Evolutionary conservation across 2,797 vertebrate genomes (phyloP).

Genomic region (Tangara arthus): DNA sequence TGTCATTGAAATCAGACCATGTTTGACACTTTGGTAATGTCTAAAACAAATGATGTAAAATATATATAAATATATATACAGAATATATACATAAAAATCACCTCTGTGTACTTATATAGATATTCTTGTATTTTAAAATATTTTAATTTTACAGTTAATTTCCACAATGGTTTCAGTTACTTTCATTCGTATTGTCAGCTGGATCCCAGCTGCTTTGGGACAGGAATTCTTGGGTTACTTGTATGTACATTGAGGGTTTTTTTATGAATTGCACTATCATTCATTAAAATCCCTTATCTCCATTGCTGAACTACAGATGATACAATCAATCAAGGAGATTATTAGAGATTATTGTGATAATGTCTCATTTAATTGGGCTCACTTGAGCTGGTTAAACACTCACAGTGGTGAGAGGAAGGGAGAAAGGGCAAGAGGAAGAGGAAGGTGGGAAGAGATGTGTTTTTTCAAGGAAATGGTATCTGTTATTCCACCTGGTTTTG

Average conservation of each 20-base stretch:
- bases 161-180: not conserved
- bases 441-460: not conserved
- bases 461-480: not conserved
- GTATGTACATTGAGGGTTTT: accelerated
- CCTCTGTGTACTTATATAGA: not conserved
- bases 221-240: not conserved
- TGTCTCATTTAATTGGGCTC: not conserved
- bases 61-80: too few species aligned
- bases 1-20: not conserved
- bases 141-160: not conserved
- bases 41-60: not conserved
- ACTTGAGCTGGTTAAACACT: not conserved
- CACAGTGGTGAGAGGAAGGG: accelerated
- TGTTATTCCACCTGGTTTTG: not conserved
- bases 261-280: not conserved
- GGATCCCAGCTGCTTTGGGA: not conserved
- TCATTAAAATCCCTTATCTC: not conserved
- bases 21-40: not conserved
- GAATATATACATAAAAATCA: not conserved
- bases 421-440: not conserved
- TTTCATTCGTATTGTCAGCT: not conserved
- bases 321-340: not conserved
- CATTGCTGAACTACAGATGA: not conserved
- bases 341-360: not conserved
- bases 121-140: not conserved